phyloP scores from a whole-genome alignment of 2,113 vertebrate species.

The Ammospiza caudacuta region DNA sequence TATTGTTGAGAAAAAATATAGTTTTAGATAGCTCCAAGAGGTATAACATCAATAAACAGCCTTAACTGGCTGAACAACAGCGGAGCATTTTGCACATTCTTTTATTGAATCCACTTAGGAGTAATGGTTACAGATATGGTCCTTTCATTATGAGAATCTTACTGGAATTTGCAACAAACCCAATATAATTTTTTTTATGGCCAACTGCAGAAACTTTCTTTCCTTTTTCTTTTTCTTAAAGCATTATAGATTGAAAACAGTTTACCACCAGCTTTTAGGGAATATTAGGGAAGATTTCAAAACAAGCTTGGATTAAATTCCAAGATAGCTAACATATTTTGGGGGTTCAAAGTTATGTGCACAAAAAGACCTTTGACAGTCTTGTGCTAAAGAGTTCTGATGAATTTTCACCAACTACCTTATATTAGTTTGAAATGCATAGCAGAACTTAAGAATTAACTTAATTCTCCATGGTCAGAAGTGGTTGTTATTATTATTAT shows the following conservation, averaged over 20 bases:
- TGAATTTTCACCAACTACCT: not conserved
- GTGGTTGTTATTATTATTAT: not conserved
- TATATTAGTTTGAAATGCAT: not conserved
- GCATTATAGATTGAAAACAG: not conserved
- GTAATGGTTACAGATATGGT: not conserved
- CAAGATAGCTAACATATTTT: not conserved
- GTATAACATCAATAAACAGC: not conserved
- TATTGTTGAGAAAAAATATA: not conserved
- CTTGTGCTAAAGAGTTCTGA: not conserved
- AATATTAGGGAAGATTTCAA: not conserved
- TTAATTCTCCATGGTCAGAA: not conserved
- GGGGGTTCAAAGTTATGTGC: not conserved
- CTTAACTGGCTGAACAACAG: not conserved
- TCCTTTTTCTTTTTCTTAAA: not conserved
- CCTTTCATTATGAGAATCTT: not conserved
- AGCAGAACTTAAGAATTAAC: not conserved
- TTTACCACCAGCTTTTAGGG: not conserved
- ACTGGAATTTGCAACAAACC: not conserved
- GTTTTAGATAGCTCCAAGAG: not conserved
- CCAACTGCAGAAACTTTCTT: not conserved
- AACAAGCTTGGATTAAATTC: constrained; percentile 4
- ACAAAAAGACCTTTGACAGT: not conserved
- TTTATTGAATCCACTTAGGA: not conserved
- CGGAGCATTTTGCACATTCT: not conserved
- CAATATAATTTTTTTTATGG: not conserved